These are phyloP conservation scores for Gambusia affinis DNA, from an alignment of 2,113 vertebrate species.

Conservation along the genomic window DNA sequence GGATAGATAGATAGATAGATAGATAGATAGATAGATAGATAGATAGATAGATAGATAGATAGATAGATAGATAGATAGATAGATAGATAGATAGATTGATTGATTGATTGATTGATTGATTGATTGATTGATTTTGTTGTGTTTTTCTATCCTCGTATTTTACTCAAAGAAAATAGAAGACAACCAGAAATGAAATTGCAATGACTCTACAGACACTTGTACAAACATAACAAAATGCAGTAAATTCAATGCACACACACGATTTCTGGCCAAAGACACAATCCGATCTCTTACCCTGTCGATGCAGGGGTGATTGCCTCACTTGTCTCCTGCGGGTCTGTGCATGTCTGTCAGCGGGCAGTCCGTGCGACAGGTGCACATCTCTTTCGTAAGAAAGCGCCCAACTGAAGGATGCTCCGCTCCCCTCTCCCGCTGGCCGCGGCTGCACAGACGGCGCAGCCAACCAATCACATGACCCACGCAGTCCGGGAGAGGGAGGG, in stretches of 20 bases:
- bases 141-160: not conserved
- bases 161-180: not conserved
- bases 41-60: conserved; percentile 4
- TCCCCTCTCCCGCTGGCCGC: conserved; percentile 40
- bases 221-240: not conserved
- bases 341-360: conserved; percentile 20
- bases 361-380: conserved; percentile 56
- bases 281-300: conserved; percentile 43
- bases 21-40: conserved; percentile 1
- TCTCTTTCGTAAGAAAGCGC: conserved; percentile 12
- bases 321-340: conserved; percentile 30
- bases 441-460: conserved; percentile 43
- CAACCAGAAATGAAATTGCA: not conserved
- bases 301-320: conserved; percentile 23
- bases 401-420: conserved; percentile 52
- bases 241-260: not conserved
- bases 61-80: not conserved
- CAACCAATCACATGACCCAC: conserved; percentile 66
- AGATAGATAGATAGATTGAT: conserved; percentile 1
- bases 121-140: not conserved
- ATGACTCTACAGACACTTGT: not conserved
- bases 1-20: not conserved
- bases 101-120: conserved; percentile 1
- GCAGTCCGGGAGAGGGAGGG: conserved; percentile 16
- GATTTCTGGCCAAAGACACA: conserved; percentile 11